A percentile compares a stretch with the other conserved stretches of the same genome.
phyloP scores from a whole-genome alignment of 2,113 vertebrate species.

The Sinocyclocheilus maitianheensis region DNA sequence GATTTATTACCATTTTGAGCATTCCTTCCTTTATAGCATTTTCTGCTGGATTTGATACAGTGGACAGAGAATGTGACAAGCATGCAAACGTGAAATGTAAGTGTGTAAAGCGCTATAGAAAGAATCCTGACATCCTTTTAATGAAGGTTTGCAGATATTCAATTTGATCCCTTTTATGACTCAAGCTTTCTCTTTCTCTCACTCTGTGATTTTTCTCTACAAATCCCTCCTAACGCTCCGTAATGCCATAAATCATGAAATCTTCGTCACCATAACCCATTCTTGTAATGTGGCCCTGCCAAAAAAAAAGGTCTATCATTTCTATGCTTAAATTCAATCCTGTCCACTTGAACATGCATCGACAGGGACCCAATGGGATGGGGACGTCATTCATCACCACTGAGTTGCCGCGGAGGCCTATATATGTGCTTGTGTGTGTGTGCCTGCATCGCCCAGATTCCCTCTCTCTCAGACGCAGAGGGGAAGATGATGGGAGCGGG shows the following conservation, averaged over 20 bases:
- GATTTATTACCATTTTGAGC: slow-evolving; percentile 34
- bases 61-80: slow-evolving; percentile 20
- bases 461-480: slow-evolving; percentile 73
- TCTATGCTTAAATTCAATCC: slow-evolving; percentile 82
- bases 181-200: slow-evolving; percentile 35
- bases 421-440: slow-evolving; percentile 37
- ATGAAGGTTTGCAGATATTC: slow-evolving; percentile 9
- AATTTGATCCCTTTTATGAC: slow-evolving; percentile 42
- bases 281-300: slow-evolving; percentile 70
- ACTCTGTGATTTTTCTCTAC: not conserved
- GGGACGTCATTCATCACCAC: slow-evolving; percentile 75
- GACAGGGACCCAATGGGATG: slow-evolving; percentile 75
- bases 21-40: slow-evolving; percentile 2
- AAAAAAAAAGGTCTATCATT: slow-evolving; percentile 79
- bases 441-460: slow-evolving; percentile 66
- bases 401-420: slow-evolving; percentile 54
- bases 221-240: slow-evolving; percentile 57
- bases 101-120: not conserved
- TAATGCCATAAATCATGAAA: slow-evolving; percentile 73
- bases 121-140: slow-evolving; percentile 6
- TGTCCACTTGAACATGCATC: slow-evolving; percentile 80
- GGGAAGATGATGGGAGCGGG: slow-evolving; percentile 77
- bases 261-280: slow-evolving; percentile 69
- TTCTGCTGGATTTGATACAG: slow-evolving; percentile 22
- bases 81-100: slow-evolving; percentile 10